Percentiles rank a stretch among this genome's conserved stretches.
These are phyloP conservation scores for Uropetala carovei DNA, from an alignment of 2,888 invertebrate genomes.

Conservation along the genomic window DNA sequence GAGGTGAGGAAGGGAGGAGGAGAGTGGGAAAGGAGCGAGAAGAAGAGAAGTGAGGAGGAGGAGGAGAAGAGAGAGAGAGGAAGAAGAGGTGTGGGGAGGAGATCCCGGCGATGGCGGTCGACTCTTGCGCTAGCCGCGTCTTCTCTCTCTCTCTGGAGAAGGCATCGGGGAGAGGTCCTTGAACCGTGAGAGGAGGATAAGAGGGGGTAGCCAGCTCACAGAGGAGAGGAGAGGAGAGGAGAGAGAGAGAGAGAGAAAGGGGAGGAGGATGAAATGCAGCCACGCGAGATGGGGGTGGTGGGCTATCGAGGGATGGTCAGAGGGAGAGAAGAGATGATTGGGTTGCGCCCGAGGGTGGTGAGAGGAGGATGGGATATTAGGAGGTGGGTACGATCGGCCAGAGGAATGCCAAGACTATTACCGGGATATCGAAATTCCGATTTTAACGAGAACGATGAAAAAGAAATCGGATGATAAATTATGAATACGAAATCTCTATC, in stretches of 20 bases:
- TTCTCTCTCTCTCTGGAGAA: not conserved
- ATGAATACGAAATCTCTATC: no score
- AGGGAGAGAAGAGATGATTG: not conserved
- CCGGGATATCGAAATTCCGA: not conserved
- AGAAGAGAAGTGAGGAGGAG: constrained; percentile 65
- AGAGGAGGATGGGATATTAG: not conserved
- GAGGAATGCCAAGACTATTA: constrained; percentile 8
- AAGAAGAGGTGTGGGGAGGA: constrained; percentile 65
- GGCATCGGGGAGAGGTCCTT: constrained; percentile 41
- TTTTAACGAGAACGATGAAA: not conserved
- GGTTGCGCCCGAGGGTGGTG: not conserved
- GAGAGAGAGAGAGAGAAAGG: not conserved
- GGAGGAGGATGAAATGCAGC: constrained; percentile 2
- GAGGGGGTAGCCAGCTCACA: not conserved
- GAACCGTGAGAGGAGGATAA: constrained; percentile 39
- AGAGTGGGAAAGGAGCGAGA: not conserved
- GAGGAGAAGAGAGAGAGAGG: constrained; percentile 66
- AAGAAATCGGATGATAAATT: no score
- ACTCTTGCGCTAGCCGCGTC: constrained; percentile 34
- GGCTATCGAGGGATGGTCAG: not conserved
- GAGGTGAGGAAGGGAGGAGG: not conserved
- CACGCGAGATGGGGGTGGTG: constrained; percentile 8
- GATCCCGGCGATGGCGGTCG: constrained; percentile 35
- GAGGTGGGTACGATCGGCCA: not conserved
- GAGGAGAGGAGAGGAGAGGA: not conserved